Base-by-base conservation (phyloP, 2,113 vertebrate genomes). In the Cranoglanis bouderius region DNA sequence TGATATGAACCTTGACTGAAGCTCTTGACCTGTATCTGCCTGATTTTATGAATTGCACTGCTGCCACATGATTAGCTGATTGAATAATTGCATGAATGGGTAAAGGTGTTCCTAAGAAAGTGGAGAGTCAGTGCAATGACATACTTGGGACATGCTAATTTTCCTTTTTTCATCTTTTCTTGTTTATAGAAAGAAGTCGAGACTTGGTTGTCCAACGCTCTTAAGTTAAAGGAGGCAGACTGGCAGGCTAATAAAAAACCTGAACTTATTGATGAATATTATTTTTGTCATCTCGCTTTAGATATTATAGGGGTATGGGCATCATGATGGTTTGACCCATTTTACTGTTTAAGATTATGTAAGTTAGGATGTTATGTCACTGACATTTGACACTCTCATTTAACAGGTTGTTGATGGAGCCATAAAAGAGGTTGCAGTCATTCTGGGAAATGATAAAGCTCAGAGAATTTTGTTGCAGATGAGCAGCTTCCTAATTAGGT, bases 241-340 rank as follows among this genome's bases (percentile, higher is more conserved):
- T 99, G 97, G 97, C 90, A 87, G 90, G 90, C 91, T 63, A 95
- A 94, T 13, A 70, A 40, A 21, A 92, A 91, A 32, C 97, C 97
- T 0, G 95, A 96, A 78, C 92, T 92, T 85, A 77, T 97, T 6
- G 95, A 96, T 7, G 91, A 92, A 0, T 94, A 91, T 92, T 96
- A 93, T 91, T 96, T 96, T 93, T 97, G 96, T 10, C 95, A 96
- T 13, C 94, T 99, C 57, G 95, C 96, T 32, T 93, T 97, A 2
- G 95, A 97, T 78, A 90, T 96, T 90, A 95, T 99, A 49, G 38
- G 53, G 65, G 84, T 88, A 89, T 29, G 65, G 29, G 35, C 29
- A 67, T 18, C 24, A 35, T 10, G 26, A 40, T 46, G 29, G 61
- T 13, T 35, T 32, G 8, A 8, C 24, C 65, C 16, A 65, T 82